These are phyloP conservation scores for Phoenicopterus ruber DNA, from an alignment of 2,113 vertebrate species.

Conservation along the genomic window DNA sequence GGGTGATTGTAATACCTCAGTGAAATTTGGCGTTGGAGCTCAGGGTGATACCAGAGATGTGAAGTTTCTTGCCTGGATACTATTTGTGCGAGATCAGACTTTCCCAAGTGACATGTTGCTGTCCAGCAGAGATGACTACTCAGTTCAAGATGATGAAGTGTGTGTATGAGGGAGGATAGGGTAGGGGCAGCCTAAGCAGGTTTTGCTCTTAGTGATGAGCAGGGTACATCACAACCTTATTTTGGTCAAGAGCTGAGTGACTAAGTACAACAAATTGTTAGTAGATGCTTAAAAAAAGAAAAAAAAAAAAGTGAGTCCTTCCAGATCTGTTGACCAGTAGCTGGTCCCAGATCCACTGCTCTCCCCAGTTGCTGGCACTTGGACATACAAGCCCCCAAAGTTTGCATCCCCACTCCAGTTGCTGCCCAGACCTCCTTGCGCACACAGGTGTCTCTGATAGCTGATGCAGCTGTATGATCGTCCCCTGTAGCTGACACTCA, in stretches of 20 bases:
- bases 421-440: background rate
- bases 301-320: background rate
- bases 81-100: background rate
- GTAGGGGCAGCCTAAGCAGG: background rate
- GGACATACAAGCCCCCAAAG: fast-evolving
- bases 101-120: background rate
- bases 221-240: background rate
- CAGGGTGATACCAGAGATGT: background rate
- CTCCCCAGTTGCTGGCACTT: background rate
- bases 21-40: background rate
- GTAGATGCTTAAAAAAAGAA: background rate
- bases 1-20: background rate
- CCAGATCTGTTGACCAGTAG: background rate
- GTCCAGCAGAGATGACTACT: background rate
- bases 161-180: background rate
- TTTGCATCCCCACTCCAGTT: background rate
- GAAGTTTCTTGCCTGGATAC: background rate
- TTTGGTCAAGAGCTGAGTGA: background rate
- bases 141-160: background rate
- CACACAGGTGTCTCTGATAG: background rate
- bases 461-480: background rate
- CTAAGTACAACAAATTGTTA: background rate
- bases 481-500: background rate
- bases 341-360: background rate
- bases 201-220: background rate